Evolutionary conservation across 1,140 invertebrate species (phyloP), one percentile per base, ranked within the genome.

Genomic region (Heterodera schachtii): DNA sequence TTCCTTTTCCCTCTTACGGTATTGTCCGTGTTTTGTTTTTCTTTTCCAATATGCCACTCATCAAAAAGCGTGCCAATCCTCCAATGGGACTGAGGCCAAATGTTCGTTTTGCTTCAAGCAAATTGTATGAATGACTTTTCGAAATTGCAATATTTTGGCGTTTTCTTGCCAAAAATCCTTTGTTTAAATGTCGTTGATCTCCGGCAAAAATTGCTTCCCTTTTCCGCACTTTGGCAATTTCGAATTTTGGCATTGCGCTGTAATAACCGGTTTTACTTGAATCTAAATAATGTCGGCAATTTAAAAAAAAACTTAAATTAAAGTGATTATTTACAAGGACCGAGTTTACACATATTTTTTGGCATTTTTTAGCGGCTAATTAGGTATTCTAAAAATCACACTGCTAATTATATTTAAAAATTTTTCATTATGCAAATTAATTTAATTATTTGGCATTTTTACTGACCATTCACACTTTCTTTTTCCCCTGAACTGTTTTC

Each of bases 1-100:
- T n/a, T 9, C n/a, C n/a, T n/a, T n/a, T n/a, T n/a, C 9, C 19
- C 19, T 71, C 64, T 49, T 82, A 82, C 81, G 64, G 57, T 80
- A 67, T 82, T n/a, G 74, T 73, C 46, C 49, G 46, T 43, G 79
- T 78, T 52, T 49, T 82, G 69, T 82, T 82, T 11, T 57, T 82
- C 44, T n/a, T 8, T 4, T 43, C 57, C 41, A 82, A 8, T 46
- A 82, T 21, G 5, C 64, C 66, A n/a, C 47, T 49, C 81, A 82
- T 82, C 60, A 82, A 66, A 16, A 82, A 71, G 11, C 73, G 76
- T 47, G 81, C 81, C 13, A 82, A 21, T 44, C 81, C 78, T 11
- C 81, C 81, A 19, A 82, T 16, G 46, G 81, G 81, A 43, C 69
- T 82, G 31, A 82, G 64, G 11, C 78, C 75, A 19, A 52, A 70